Conservation (phyloP, 2,888 invertebrate genomes). For the Dorcus parallelipipedus region DNA sequence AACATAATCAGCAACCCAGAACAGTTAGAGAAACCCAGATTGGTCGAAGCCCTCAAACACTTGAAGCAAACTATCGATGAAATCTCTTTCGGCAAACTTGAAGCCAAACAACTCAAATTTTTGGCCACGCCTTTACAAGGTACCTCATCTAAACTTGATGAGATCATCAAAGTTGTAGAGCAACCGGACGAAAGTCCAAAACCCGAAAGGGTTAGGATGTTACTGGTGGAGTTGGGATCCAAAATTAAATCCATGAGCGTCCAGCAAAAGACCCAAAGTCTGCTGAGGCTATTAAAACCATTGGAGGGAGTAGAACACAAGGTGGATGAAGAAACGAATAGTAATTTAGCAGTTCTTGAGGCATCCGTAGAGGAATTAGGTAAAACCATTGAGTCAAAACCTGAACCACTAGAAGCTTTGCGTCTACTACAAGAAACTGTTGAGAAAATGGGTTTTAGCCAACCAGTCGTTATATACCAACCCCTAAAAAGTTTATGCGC, state of each 20-base stretch:
- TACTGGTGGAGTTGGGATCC: background rate
- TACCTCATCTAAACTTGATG: slow-evolving; percentile 10
- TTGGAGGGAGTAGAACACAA: too few relatives aligned
- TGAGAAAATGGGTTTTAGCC: background rate
- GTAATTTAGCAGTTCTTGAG: too few relatives aligned
- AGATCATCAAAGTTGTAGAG: slow-evolving; percentile 7
- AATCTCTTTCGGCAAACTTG: background rate
- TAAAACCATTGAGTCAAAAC: too few relatives aligned
- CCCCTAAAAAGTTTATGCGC: too few relatives aligned
- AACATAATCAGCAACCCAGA: background rate
- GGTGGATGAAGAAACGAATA: too few relatives aligned
- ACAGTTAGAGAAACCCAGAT: background rate
- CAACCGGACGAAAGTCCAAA: slow-evolving; percentile 3
- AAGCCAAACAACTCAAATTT: background rate
- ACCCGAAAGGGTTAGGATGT: background rate
- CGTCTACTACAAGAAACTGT: background rate
- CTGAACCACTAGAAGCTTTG: background rate
- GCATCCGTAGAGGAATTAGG: too few relatives aligned
- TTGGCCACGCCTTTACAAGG: slow-evolving; percentile 14
- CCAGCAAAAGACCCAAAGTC: background rate
- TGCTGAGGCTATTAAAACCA: background rate
- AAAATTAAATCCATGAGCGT: background rate
- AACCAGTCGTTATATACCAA: too few relatives aligned
- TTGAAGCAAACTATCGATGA: background rate
- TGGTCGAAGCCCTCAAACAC: background rate